Base-by-base conservation (phyloP, 64 coral and sea anemone species). In the Stichodactyla helianthus region DNA sequence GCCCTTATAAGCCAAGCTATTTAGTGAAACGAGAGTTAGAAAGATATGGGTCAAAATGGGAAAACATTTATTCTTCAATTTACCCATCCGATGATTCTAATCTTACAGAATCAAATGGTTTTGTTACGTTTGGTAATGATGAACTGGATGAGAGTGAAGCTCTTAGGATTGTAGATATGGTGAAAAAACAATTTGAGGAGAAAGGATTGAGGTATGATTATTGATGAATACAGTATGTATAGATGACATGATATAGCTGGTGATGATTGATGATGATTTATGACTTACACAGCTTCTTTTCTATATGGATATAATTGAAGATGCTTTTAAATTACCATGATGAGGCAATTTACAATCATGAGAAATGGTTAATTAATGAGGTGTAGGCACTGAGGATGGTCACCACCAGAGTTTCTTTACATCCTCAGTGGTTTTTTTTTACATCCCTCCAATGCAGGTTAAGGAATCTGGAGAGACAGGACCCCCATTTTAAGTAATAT, bases 41-140 rank as follows among this genome's bases (percentile, higher is more conserved):
- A 50, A 58, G 54, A 60, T 84, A 60, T 63, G 83, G 25, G 5
- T 55, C 83, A 7, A 58, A 60, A 54, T 84, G 83, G 83, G 83
- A 84, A 59, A 58, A 84, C 26, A 63, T 84, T 25, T 84, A 84
- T 60, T 53, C 83, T 60, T 27, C 83, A 7, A 22, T 84, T n/a
- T 84, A 60, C 31, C 83, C 83, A 31, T 84, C 83, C 4, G 83
- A 84, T 63, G 8, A 62, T 4, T 58, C 83, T 50, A 84, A 84
- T 84, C 6, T 57, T 15, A 84, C 83, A 61, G 26, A 60, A 19
- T 60, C 54, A 13, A 35, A 58, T 63, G 83, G 83, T 7, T 57
- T 84, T 60, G 31, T 84, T 63, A 35, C 22, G 5, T 84, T 84
- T 84, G 83, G 83, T 19, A 84, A 84, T 84, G 83, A 84, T 15